Conservation (phyloP, 1,140 invertebrate genomes). For the Thrips palmi region DNA sequence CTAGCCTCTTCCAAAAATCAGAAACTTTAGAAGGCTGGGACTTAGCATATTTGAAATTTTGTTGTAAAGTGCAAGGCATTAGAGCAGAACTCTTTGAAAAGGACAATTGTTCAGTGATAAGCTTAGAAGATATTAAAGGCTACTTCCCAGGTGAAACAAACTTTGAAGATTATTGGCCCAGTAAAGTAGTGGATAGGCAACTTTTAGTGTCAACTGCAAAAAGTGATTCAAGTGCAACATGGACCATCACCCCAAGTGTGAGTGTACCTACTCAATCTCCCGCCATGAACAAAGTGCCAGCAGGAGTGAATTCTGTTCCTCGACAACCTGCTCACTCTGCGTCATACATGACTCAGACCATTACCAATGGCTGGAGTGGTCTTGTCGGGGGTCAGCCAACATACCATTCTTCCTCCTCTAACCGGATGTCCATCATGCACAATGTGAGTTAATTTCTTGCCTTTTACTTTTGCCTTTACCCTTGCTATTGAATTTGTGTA, state of each 20-base stretch:
- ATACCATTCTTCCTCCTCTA: conserved; percentile 22
- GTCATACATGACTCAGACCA: conserved; percentile 2
- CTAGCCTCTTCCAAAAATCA: conserved; percentile 69
- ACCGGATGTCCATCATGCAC: conserved; percentile 8
- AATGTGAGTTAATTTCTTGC: conserved; percentile 9
- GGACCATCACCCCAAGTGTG: not conserved
- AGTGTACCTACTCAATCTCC: conserved; percentile 12
- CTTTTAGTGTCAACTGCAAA: conserved; percentile 42
- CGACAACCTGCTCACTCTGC: conserved; percentile 10
- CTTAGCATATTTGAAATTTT: conserved; percentile 79
- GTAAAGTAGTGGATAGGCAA: conserved; percentile 60
- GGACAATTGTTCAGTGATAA: conserved; percentile 75
- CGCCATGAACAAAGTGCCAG: conserved; percentile 25
- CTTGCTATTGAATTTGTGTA: no score
- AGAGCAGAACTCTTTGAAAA: conserved; percentile 76
- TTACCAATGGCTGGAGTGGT: conserved; percentile 27
- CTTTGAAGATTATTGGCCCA: conserved; percentile 83
- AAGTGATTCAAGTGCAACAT: conserved; percentile 1
- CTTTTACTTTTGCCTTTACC: no score
- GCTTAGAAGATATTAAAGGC: conserved; percentile 72
- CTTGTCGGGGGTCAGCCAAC: conserved; percentile 28
- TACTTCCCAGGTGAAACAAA: conserved; percentile 75
- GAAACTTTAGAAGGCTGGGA: conserved; percentile 77
- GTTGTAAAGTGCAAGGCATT: conserved; percentile 85
- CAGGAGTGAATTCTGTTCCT: conserved; percentile 11